Conservation (phyloP, 53 echinoderm and acorn worm species). For the Antedon mediterranea region DNA sequence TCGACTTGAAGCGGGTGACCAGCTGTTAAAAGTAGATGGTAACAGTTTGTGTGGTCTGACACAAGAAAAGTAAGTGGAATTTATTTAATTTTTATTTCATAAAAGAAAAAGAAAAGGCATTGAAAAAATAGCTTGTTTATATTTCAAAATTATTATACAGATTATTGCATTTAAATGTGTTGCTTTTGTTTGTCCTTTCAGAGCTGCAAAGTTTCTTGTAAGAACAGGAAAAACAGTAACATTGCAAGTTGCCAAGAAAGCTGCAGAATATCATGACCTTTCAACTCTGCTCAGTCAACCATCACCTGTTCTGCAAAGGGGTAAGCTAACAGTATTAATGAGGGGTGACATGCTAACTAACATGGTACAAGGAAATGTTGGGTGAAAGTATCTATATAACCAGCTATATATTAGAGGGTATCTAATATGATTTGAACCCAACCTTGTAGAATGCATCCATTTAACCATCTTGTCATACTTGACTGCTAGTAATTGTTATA, state of each 20-base stretch:
- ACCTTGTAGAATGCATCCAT: too few species aligned
- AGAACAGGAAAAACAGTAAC: constrained; percentile 69
- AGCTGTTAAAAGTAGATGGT: constrained; percentile 78
- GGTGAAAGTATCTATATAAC: too few species aligned
- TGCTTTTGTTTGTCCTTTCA: constrained; percentile 17
- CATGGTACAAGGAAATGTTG: not conserved
- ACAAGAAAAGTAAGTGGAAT: constrained; percentile 73
- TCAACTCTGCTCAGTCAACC: constrained; percentile 74
- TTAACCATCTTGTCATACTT: too few species aligned
- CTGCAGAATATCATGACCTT: constrained; percentile 81
- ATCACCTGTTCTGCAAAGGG: constrained; percentile 80
- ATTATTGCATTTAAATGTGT: too few species aligned
- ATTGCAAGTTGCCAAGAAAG: constrained; percentile 69
- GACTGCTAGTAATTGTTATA: too few species aligned
- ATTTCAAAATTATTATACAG: too few species aligned
- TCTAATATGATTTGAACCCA: too few species aligned
- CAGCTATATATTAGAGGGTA: too few species aligned
- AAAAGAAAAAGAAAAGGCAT: too few species aligned
- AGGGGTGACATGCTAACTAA: not conserved
- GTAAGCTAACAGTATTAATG: constrained; percentile 15
- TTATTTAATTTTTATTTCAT: not conserved
- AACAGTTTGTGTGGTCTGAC: constrained; percentile 71
- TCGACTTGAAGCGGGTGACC: constrained; percentile 82
- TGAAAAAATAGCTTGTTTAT: too few species aligned
- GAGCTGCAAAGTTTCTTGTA: constrained; percentile 74